phyloP scores from a whole-genome alignment of 2,797 vertebrate species.

The Ptychobarbus kaznakovi region DNA sequence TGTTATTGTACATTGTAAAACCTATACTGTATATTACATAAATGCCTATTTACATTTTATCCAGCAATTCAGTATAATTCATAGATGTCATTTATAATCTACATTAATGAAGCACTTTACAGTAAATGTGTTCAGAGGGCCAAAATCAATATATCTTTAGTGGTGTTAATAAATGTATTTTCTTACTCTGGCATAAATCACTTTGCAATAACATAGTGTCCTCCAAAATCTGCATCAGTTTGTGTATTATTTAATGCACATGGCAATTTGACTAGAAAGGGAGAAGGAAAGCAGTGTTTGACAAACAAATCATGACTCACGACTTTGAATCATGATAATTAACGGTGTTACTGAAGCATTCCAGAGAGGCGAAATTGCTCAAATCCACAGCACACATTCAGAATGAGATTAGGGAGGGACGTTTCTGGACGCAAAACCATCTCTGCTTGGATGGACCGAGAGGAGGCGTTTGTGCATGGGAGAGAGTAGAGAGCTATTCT shows the following conservation, averaged over 20 bases:
- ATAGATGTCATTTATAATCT: background rate
- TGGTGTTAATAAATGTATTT: background rate
- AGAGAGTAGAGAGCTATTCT: slow-evolving; percentile 26
- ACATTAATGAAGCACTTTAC: slow-evolving; percentile 13
- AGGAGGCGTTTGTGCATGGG: background rate
- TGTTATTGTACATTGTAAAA: background rate
- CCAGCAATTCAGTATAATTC: background rate
- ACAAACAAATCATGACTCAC: slow-evolving; percentile 19
- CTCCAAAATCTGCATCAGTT: background rate
- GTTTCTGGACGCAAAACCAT: slow-evolving; percentile 14
- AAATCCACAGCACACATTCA: slow-evolving; percentile 24
- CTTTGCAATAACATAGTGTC: background rate
- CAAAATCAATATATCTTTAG: background rate
- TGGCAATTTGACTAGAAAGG: background rate
- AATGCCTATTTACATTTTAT: background rate
- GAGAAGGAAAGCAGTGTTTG: background rate
- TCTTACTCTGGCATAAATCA: background rate
- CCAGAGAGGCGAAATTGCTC: slow-evolving; percentile 30
- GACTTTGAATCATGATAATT: slow-evolving; percentile 35
- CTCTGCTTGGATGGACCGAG: slow-evolving; percentile 24
- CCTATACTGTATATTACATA: background rate
- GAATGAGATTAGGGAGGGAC: slow-evolving; percentile 36
- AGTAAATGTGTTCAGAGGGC: background rate
- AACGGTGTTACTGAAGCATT: slow-evolving; percentile 23
- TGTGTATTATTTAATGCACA: slow-evolving; percentile 3